Evolutionary conservation across 1,140 invertebrate genomes (phyloP), one percentile per base, ranked within the genome.

Genomic region (Bombus polaris): DNA sequence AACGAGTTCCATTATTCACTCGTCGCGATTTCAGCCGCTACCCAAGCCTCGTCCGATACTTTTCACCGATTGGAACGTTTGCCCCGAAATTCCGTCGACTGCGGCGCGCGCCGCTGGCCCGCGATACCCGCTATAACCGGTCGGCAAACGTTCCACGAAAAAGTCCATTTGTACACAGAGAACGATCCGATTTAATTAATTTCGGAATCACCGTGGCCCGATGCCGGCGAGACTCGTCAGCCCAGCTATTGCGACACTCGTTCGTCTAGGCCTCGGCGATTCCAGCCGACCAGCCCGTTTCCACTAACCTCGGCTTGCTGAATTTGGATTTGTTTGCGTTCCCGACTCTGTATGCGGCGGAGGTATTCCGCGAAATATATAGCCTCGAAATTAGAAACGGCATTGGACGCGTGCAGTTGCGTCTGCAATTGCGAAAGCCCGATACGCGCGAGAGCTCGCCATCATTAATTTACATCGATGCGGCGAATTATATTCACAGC

Each of bases 401-500:
- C 35, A 44, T 25, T 44, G n/a, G 47, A 47, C 47, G n/a, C 37
- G 28, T 53, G 18, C 18, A 53, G 47, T 53, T 53, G 47, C 42
- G 59, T n/a, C 35, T 25, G 62, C 37, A 42, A 83, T 83, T 42
- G 28, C 44, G 18, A 72, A 57, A 71, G 32, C 81, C 57, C 80
- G 76, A 88, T 68, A 42, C 65, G 28, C 37, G 71, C 44, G 53
- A 57, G 32, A 42, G 37, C 57, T 53, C 57, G 62, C 62, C 59
- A 59, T 81, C 79, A 86, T 89, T 89, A 85, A 88, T 89, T 89
- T 88, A 86, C 76, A 86, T 88, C 32, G 76, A 42, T 22, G 57
- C 44, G 25, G 79, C 83, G 88, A 88, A 89, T 89, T 79, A 81
- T 81, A 78, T 86, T 70, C 62, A 66, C 73, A 32, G 37, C 59